Evolutionary conservation across 2,888 invertebrate species (phyloP).

Genomic region (Scotopteryx bipunctaria): DNA sequence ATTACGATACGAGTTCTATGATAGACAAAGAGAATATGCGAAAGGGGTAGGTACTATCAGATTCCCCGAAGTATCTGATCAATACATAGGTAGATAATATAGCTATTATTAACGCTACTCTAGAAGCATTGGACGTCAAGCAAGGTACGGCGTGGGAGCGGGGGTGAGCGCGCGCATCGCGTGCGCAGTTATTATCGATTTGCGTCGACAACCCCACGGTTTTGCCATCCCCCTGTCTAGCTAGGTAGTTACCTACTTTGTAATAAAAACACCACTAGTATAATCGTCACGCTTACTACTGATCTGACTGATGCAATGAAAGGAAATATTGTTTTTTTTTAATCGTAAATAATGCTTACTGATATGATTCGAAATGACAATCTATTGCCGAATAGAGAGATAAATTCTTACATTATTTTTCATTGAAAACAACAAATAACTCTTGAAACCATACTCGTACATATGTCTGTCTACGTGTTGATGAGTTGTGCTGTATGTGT

Average conservation of each 20-base stretch:
- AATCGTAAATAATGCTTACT: too few species aligned
- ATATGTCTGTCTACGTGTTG: too few species aligned
- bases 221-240: slow-evolving; percentile 17
- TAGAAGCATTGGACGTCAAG: slow-evolving; percentile 8
- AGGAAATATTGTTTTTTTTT: too few species aligned
- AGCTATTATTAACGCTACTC: neutral
- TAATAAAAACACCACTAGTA: neutral
- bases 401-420: too few species aligned
- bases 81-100: neutral
- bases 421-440: too few species aligned
- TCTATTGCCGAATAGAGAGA: too few species aligned
- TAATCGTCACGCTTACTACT: slow-evolving; percentile 2
- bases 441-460: too few species aligned
- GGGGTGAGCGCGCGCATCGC: slow-evolving; percentile 61
- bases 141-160: slow-evolving; percentile 46
- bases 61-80: neutral
- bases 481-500: too few species aligned
- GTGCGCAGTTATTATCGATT: slow-evolving; percentile 74
- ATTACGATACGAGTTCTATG: too few species aligned
- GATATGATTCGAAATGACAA: too few species aligned
- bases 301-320: neutral
- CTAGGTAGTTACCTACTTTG: slow-evolving; percentile 8
- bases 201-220: slow-evolving; percentile 32
- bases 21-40: too few species aligned
- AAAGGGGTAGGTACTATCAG: too few species aligned